Evolutionary conservation across 2,888 invertebrate species (phyloP).

Genomic region (Masnerella sp.): DNA sequence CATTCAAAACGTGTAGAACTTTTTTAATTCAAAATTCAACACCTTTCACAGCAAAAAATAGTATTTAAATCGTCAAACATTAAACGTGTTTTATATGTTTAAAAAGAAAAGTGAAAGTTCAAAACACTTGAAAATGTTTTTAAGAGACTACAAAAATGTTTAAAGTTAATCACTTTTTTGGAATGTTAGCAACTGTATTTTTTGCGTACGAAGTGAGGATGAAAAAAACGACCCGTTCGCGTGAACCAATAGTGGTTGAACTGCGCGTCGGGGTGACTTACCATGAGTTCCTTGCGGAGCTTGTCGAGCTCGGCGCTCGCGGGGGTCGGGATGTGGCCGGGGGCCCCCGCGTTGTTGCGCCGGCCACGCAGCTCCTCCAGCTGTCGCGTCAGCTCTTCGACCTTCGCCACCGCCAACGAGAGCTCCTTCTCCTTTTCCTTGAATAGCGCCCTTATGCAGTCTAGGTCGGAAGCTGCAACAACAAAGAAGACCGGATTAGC

Average conservation of each 20-base stretch:
- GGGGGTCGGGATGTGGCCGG: constrained; percentile 81
- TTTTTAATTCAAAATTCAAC: too few species aligned
- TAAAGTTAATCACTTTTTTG: too few species aligned
- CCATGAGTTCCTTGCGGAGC: constrained; percentile 93
- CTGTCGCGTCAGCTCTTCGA: constrained; percentile 96
- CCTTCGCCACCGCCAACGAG: constrained; percentile 97
- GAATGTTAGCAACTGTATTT: too few species aligned
- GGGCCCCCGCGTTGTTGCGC: constrained; percentile 80
- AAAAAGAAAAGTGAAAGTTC: too few species aligned
- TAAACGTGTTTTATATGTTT: too few species aligned
- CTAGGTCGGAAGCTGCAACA: constrained; percentile 91
- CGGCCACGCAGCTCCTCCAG: constrained; percentile 90
- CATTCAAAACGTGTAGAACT: too few species aligned
- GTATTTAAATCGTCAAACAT: too few species aligned
- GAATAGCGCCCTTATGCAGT: constrained; percentile 96
- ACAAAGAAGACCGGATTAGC: constrained; percentile 43
- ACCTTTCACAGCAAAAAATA: too few species aligned
- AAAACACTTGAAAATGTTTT: too few species aligned
- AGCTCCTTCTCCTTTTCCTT: constrained; percentile 98
- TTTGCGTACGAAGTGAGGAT: too few species aligned
- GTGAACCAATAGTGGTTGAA: constrained; percentile 24
- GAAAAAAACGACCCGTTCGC: constrained; percentile 12
- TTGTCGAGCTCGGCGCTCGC: constrained; percentile 95
- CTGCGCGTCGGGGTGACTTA: constrained; percentile 77
- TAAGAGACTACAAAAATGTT: too few species aligned